Conservation (phyloP, 2,888 invertebrate species). For the Seladonia tumulorum region DNA sequence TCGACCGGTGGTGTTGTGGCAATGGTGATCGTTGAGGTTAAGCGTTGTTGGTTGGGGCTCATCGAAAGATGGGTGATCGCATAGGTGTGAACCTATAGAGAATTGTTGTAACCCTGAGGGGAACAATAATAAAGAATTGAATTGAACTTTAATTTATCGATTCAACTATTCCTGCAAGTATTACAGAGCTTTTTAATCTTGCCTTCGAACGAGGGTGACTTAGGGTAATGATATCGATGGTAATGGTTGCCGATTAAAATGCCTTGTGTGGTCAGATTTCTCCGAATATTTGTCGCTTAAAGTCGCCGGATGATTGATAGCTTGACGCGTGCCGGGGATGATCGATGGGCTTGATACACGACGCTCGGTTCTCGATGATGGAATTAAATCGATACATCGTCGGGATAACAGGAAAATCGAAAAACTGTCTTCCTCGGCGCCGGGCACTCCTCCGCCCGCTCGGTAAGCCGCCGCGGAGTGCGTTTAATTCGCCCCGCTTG, state of each 20-base stretch:
- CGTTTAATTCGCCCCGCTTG: constrained; percentile 65
- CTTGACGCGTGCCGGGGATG: constrained; percentile 6
- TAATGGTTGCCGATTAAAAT: background rate
- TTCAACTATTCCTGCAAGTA: background rate
- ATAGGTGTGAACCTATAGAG: no score
- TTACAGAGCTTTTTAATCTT: background rate
- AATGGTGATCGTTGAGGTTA: no score
- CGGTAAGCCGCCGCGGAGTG: constrained; percentile 51
- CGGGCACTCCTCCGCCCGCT: background rate
- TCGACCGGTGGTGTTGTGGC: no score
- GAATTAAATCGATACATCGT: constrained; percentile 51
- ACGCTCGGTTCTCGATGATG: constrained; percentile 30
- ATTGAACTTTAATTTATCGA: no score
- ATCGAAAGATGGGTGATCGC: no score
- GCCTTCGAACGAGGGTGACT: no score
- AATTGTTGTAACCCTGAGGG: no score
- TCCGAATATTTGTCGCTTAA: constrained; percentile 30
- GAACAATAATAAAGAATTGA: no score
- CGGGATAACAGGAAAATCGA: constrained; percentile 49
- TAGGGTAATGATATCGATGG: background rate
- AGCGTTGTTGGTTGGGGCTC: no score
- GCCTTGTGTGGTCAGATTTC: constrained; percentile 23
- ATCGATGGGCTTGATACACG: constrained; percentile 32
- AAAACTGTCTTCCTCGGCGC: constrained; percentile 23
- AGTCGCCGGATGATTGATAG: constrained; percentile 37